A percentile compares a stretch with the other conserved stretches of the same genome.
Evolutionary conservation across 2,113 vertebrate species (phyloP).

Genomic region (Tetrao urogallus): DNA sequence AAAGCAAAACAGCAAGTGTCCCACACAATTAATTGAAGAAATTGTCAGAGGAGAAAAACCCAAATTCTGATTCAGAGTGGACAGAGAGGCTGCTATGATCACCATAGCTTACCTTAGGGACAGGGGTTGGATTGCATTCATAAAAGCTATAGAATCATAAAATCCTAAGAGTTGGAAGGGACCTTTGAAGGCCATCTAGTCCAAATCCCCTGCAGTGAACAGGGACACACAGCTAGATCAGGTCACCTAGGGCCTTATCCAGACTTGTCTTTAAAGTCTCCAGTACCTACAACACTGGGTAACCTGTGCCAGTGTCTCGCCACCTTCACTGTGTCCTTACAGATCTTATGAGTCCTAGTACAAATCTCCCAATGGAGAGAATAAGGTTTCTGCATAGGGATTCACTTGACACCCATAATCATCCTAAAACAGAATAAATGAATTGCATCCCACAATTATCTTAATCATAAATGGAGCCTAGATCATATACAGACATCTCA

Average conservation of each 20-base stretch:
- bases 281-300: no score
- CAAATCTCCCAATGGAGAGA: not conserved
- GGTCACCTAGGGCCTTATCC: no score
- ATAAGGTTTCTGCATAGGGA: not conserved
- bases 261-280: no score
- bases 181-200: no score
- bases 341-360: not conserved
- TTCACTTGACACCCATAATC: not conserved
- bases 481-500: not conserved
- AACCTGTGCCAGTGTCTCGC: no score
- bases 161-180: no score
- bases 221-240: no score
- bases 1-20: not conserved
- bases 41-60: not conserved
- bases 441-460: not conserved
- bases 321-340: no score
- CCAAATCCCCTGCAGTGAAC: no score
- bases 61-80: not conserved
- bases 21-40: not conserved
- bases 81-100: not conserved
- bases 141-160: not conserved
- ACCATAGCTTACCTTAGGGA: not conserved
- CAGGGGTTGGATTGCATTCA: not conserved
- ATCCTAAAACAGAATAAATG: not conserved
- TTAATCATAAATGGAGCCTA: not conserved